Evolutionary conservation across 2,797 vertebrate genomes (phyloP).

Genomic region (Xenops minutus): DNA sequence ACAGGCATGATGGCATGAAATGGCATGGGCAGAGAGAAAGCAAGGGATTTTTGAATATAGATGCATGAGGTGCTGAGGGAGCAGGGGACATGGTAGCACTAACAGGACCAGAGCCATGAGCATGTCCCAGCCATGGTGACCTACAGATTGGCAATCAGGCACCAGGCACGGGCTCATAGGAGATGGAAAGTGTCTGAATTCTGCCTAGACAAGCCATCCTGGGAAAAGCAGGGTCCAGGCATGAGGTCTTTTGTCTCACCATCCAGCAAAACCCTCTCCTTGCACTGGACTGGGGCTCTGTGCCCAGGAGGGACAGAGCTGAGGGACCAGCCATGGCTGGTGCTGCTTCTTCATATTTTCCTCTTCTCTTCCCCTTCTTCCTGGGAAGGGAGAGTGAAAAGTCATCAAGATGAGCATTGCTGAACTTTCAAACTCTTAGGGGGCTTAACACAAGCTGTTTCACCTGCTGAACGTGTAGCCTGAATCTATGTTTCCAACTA

Average conservation of each 20-base stretch:
- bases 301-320: background rate
- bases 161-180: background rate
- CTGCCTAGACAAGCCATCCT: background rate
- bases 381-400: background rate
- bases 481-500: background rate
- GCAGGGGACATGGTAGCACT: background rate
- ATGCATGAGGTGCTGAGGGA: background rate
- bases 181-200: background rate
- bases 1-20: background rate
- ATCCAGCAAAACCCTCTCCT: background rate
- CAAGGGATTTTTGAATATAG: background rate
- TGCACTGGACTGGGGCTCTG: background rate
- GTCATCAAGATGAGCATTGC: background rate
- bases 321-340: background rate
- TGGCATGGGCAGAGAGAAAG: background rate
- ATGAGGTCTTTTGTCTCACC: too few relatives aligned
- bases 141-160: background rate
- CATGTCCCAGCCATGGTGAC: background rate
- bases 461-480: constrained; percentile 11
- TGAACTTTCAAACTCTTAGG: background rate
- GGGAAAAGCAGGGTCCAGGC: background rate
- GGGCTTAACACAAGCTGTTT: background rate
- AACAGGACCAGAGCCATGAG: background rate
- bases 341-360: background rate
- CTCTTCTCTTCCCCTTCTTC: background rate